phyloP scores from a whole-genome alignment of 1,140 invertebrate species.

The Diplogasteroides magnus region DNA sequence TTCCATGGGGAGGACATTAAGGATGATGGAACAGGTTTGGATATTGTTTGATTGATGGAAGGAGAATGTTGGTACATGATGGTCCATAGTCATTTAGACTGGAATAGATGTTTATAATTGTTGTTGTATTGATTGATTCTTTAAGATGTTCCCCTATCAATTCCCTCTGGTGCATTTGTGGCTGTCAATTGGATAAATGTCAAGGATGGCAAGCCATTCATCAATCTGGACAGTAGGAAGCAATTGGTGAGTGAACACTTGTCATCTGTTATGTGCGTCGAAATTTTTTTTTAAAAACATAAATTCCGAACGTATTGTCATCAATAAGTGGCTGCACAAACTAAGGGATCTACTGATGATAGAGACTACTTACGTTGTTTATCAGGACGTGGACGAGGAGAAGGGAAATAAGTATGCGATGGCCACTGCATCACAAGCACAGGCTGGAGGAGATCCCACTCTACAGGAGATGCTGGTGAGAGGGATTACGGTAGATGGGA shows the following conservation, averaged over 20 bases:
- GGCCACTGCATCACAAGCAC: conserved; percentile 10
- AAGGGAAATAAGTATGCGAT: conserved; percentile 3
- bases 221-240: conserved; percentile 24
- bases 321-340: too few relatives aligned
- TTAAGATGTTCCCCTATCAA: not conserved
- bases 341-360: too few relatives aligned
- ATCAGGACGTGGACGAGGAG: conserved; percentile 17
- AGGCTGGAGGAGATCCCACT: conserved; percentile 43
- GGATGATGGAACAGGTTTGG: too few relatives aligned
- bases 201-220: conserved; percentile 28
- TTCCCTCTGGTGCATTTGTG: conserved; percentile 8
- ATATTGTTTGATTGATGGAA: too few relatives aligned
- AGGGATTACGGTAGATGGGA: not conserved
- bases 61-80: not conserved
- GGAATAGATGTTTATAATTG: not conserved
- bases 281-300: conserved; percentile 11
- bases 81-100: not conserved
- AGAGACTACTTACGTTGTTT: too few relatives aligned
- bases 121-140: not conserved
- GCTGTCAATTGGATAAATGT: conserved; percentile 34
- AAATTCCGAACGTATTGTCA: conserved; percentile 13
- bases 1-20: not conserved
- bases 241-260: conserved; percentile 10
- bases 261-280: conserved; percentile 6
- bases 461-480: conserved; percentile 59